These are phyloP conservation scores for Poeciliopsis retropinna DNA, from an alignment of 2,113 vertebrate species.

Conservation along the genomic window DNA sequence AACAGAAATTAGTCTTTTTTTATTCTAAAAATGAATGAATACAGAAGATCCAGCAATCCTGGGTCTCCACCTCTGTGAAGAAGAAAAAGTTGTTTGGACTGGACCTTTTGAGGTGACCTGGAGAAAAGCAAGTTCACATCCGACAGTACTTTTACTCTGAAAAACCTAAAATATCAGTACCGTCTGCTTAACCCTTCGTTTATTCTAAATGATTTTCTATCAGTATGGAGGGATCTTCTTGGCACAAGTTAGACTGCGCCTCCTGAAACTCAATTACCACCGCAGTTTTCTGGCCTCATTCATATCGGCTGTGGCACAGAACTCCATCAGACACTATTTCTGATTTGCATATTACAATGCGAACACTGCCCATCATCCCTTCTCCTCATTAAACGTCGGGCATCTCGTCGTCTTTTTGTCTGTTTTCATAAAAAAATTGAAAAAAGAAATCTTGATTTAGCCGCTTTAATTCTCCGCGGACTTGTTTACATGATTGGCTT, in stretches of 20 bases:
- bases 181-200: neutral
- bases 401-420: conserved; percentile 61
- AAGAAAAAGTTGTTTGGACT: no score
- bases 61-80: no score
- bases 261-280: conserved; percentile 70
- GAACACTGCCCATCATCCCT: conserved; percentile 74
- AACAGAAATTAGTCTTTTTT: no score
- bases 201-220: neutral
- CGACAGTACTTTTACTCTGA: neutral
- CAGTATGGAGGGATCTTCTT: neutral
- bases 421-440: conserved; percentile 48
- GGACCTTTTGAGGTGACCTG: neutral
- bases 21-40: no score
- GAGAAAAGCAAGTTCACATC: neutral
- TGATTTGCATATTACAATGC: conserved; percentile 79
- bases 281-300: conserved; percentile 57
- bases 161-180: neutral
- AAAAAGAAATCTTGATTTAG: conserved; percentile 57
- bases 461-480: conserved; percentile 68
- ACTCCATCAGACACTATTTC: conserved; percentile 67
- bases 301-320: conserved; percentile 48
- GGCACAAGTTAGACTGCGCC: conserved; percentile 43
- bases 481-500: conserved; percentile 77
- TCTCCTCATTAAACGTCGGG: conserved; percentile 70
- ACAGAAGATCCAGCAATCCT: no score